phyloP scores from a whole-genome alignment of 2,888 invertebrate species.

The Polydesmus complanatus region DNA sequence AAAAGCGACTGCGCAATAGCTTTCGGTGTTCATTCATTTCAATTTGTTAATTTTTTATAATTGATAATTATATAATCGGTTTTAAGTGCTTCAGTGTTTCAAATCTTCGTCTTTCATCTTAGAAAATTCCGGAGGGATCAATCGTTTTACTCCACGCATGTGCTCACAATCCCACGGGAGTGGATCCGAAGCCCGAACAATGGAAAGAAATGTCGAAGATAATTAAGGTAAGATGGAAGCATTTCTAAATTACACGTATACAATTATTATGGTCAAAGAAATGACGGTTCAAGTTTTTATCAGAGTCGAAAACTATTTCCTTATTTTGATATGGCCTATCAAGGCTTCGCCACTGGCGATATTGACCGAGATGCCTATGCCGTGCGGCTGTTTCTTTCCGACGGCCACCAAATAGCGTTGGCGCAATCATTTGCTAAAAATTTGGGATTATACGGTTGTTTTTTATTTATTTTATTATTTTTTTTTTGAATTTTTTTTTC shows the following conservation, averaged over 20 bases:
- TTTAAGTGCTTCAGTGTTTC: no score
- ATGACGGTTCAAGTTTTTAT: slow-evolving; percentile 7
- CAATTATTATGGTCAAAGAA: background rate
- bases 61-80: no score
- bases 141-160: slow-evolving; percentile 89
- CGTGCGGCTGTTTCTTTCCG: slow-evolving; percentile 68
- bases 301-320: slow-evolving; percentile 55
- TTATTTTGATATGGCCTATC: slow-evolving; percentile 98
- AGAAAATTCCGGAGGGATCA: slow-evolving; percentile 85
- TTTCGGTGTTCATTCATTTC: no score
- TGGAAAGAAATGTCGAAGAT: slow-evolving; percentile 77
- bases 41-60: no score
- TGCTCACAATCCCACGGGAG: slow-evolving; percentile 96
- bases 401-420: slow-evolving; percentile 72
- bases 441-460: slow-evolving; percentile 68
- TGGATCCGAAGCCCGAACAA: slow-evolving; percentile 72
- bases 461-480: background rate
- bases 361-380: slow-evolving; percentile 76
- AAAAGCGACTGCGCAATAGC: no score
- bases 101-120: no score
- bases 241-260: background rate
- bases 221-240: slow-evolving; percentile 59
- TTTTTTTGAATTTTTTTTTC: background rate
- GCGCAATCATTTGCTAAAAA: slow-evolving; percentile 96
- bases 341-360: slow-evolving; percentile 81